Evolutionary conservation across 1,140 invertebrate species (phyloP), one percentile per base, ranked within the genome.

Genomic region (Acyrthosiphon pisum): DNA sequence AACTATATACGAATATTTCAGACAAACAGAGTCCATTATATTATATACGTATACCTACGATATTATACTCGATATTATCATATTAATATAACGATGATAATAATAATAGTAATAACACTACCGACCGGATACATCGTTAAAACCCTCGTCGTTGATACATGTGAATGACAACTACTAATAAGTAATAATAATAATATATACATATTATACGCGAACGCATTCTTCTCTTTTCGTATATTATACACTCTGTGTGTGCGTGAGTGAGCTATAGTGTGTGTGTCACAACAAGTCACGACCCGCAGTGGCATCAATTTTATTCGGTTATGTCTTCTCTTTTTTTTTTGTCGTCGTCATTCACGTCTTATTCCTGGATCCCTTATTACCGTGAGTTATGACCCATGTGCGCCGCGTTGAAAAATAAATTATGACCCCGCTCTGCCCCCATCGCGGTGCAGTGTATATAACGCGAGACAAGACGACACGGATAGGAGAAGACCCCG

Each of bases 351-450:
- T 90, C 56, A 22, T 50, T 50, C 6, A 30, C 11, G 46, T 41
- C 53, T 60, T 37, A 60, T 90, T 90, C 53, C 53, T 26, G 88
- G 35, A 41, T 90, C 53, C 88, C 88, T 90, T 60, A 60, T 90
- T 90, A 90, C 88, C 50, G 88, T 90, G 88, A 90, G 88, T 90
- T 90, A 90, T 90, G 53, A n/a, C 88, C 88, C 88, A 90, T 90
- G 88, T 90, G 88, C 88, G 50, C 22, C 50, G 88, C 88, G 88
- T 90, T 90, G 88, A 90, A 90, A 90, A 90, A 90, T 90, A 90
- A 90, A 90, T 90, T 60, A 90, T 60, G 88, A 90, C 88, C 88
- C 87, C 48, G 48, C 8, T 6, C 20, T 30, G 26, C 46, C 44
- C 84, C 30, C 84, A 26, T 86, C 20, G 20, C 20, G 83, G 81